Conservation (phyloP, 2,113 vertebrate genomes). For the Ochotona princeps region DNA sequence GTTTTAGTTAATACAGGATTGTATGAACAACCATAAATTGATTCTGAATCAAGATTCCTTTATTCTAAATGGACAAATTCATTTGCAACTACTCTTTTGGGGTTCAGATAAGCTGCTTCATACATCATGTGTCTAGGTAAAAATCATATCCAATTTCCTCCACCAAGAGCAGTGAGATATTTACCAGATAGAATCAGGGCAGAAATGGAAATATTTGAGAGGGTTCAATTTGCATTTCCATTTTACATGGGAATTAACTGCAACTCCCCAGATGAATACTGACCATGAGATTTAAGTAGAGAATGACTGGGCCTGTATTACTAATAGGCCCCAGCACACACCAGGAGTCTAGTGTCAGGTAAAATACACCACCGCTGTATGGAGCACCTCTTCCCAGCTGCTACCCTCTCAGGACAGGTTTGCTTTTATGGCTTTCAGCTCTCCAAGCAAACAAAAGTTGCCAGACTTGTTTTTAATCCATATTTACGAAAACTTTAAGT, state of each 20-base stretch:
- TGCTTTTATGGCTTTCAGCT: conserved; percentile 47
- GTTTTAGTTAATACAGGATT: conserved; percentile 48
- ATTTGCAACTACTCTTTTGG: conserved; percentile 30
- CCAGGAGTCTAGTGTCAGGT: conserved; percentile 73
- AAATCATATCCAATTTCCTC: conserved; percentile 52
- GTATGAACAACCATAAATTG: conserved; percentile 31
- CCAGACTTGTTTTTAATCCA: conserved; percentile 56
- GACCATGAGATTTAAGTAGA: background rate
- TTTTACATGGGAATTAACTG: conserved; percentile 56
- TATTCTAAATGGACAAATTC: conserved; percentile 50
- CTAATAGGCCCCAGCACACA: conserved; percentile 45
- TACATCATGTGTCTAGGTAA: conserved; percentile 25
- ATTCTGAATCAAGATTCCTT: conserved; percentile 44
- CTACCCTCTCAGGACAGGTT: conserved; percentile 55
- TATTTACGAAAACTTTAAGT: conserved; percentile 41
- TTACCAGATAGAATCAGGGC: conserved; percentile 41
- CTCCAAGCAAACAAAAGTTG: conserved; percentile 60
- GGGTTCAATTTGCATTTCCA: conserved; percentile 25
- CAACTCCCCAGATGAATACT: conserved; percentile 59
- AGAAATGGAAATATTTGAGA: conserved; percentile 55
- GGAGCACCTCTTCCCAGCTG: conserved; percentile 63
- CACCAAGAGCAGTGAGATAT: conserved; percentile 42
- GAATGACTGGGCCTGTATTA: conserved; percentile 57
- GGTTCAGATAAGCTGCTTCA: background rate
- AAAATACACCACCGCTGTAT: conserved; percentile 43